A percentile compares a stretch with the other conserved stretches of the same genome.
These are phyloP conservation scores for Coracopsis vasa DNA, from an alignment of 2,113 vertebrate genomes.

Conservation along the genomic window DNA sequence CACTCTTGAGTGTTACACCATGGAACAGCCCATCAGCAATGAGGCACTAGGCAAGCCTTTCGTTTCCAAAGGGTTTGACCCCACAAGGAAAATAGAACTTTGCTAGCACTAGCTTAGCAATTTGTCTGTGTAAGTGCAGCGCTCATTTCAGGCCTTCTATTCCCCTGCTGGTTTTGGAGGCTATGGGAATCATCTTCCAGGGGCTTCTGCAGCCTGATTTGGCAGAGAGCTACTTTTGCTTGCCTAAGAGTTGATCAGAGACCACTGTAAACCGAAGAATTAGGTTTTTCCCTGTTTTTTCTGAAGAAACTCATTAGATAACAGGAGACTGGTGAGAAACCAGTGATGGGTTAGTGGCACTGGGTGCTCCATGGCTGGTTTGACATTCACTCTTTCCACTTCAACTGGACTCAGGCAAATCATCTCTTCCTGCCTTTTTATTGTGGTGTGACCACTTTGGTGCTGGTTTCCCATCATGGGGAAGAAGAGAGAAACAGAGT, in stretches of 20 bases:
- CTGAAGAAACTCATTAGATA: background rate
- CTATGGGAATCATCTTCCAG: background rate
- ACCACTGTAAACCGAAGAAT: background rate
- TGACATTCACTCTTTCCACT: background rate
- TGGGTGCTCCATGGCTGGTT: background rate
- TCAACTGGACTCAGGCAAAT: background rate
- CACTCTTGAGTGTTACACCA: background rate
- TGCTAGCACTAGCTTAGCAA: background rate
- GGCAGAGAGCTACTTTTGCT: background rate
- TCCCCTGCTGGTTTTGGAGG: background rate
- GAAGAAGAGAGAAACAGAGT: background rate
- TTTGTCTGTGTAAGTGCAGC: background rate
- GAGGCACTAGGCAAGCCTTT: background rate
- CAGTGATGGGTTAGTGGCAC: too few species aligned
- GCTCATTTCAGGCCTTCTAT: background rate
- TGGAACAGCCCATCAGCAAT: rapidly evolving
- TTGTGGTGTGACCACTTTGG: background rate
- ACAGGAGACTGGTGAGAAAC: background rate
- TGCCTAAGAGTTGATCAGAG: background rate
- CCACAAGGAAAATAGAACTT: background rate
- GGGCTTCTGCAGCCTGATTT: background rate
- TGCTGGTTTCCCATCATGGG: background rate
- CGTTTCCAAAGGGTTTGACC: background rate
- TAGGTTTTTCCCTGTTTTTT: background rate
- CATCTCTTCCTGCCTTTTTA: background rate